Percentiles rank a stretch among this genome's conserved stretches.
phyloP scores from a whole-genome alignment of 2,888 invertebrate genomes.

The Cryptops parisi region DNA sequence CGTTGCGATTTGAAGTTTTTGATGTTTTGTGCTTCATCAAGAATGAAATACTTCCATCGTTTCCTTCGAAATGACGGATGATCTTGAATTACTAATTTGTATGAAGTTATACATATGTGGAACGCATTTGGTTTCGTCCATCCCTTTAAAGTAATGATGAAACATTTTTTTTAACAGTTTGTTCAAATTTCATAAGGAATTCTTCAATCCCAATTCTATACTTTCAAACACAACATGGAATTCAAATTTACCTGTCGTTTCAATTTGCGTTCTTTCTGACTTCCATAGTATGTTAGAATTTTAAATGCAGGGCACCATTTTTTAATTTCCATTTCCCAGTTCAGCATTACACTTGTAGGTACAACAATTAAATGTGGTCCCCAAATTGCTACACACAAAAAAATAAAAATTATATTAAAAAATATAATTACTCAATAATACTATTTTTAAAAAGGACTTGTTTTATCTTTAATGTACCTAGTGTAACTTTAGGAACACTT shows the following conservation, averaged over 20 bases:
- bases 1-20: conserved; percentile 99
- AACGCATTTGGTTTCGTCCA: conserved; percentile 99
- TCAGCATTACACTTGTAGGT: conserved; percentile 97
- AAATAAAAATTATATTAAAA: neutral
- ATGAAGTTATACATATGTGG: conserved; percentile 95
- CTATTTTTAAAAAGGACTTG: too few relatives aligned
- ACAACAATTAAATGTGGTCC: conserved; percentile 98
- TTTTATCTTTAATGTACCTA: too few relatives aligned
- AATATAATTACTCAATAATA: neutral
- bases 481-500: too few relatives aligned
- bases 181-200: neutral
- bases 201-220: too few relatives aligned
- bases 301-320: conserved; percentile 99
- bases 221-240: too few relatives aligned
- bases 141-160: conserved; percentile 36
- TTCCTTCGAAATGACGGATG: conserved; percentile 93
- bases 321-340: conserved; percentile 99
- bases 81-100: conserved; percentile 96
- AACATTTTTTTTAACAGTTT: neutral
- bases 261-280: conserved; percentile 82
- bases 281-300: conserved; percentile 95
- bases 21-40: conserved; percentile 98
- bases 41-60: conserved; percentile 94
- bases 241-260: conserved; percentile 46
- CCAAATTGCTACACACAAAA: conserved; percentile 53